Evolutionary conservation across 2,797 vertebrate genomes (phyloP).

Genomic region (Micrastur ruficollis): DNA sequence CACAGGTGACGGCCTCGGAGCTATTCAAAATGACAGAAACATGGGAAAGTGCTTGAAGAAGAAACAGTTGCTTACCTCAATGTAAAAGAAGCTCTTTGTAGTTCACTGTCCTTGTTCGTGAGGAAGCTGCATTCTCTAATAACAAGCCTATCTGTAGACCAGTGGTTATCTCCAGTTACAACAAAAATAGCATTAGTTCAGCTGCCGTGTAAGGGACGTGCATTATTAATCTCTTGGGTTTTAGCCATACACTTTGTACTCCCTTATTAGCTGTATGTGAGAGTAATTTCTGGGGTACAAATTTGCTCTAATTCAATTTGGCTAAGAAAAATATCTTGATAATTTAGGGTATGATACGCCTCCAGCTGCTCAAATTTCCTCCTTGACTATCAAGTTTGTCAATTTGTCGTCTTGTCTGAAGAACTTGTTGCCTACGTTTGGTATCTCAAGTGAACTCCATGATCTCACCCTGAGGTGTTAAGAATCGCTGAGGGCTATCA

Average conservation of each 20-base stretch:
- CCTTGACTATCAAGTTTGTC: constrained; percentile 53
- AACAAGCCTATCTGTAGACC: background rate
- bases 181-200: background rate
- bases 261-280: background rate
- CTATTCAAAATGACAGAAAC: background rate
- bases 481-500: constrained; percentile 78
- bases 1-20: background rate
- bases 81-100: background rate
- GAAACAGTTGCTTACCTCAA: background rate
- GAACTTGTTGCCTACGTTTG: constrained; percentile 64
- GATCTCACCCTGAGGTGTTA: constrained; percentile 78
- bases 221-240: constrained; percentile 13
- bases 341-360: background rate
- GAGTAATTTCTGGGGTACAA: background rate
- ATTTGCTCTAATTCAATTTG: background rate
- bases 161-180: constrained; percentile 12
- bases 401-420: constrained; percentile 70
- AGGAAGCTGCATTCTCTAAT: background rate
- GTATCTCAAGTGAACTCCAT: constrained; percentile 65
- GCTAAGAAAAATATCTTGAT: background rate
- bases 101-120: background rate
- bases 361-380: constrained; percentile 7
- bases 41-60: background rate
- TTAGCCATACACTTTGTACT: background rate
- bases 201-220: background rate